Percentiles rank a stretch among this genome's conserved stretches.
phyloP scores from a whole-genome alignment of 1,140 invertebrate species.

The Papilio polyxenes region DNA sequence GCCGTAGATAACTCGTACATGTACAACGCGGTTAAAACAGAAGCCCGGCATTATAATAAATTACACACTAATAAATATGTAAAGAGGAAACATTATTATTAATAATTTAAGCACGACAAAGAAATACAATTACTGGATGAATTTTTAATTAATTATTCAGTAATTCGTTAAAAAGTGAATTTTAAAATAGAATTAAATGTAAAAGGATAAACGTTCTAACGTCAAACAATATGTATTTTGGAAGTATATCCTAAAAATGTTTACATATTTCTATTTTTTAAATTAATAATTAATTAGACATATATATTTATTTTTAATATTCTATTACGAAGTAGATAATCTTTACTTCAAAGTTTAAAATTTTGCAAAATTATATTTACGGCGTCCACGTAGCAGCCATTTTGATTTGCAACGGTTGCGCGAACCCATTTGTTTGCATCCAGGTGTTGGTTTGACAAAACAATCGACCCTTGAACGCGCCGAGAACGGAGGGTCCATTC shows the following conservation, averaged over 20 bases:
- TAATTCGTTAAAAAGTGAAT: background rate
- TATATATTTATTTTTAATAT: background rate
- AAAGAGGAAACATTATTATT: conserved; percentile 73
- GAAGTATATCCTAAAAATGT: background rate
- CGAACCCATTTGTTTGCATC: conserved; percentile 69
- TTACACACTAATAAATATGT: conserved; percentile 76
- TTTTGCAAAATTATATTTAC: conserved; percentile 1
- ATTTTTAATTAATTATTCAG: conserved; percentile 35
- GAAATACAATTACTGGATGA: conserved; percentile 51
- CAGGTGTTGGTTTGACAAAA: conserved; percentile 79
- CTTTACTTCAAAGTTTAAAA: background rate
- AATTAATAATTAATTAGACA: background rate
- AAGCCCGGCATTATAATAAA: conserved; percentile 69
- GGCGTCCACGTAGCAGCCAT: conserved; percentile 48
- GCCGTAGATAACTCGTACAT: conserved; percentile 63
- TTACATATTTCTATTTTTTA: background rate
- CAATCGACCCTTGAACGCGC: conserved; percentile 71
- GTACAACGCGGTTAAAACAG: conserved; percentile 77
- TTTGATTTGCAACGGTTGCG: conserved; percentile 67
- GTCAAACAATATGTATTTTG: no score
- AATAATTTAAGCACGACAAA: conserved; percentile 71
- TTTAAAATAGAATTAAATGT: background rate
- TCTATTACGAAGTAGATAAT: background rate
- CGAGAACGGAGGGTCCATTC: conserved; percentile 71
- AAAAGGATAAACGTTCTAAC: background rate